These are phyloP conservation scores for Hypolimnas misippus DNA, from an alignment of 2,888 invertebrate genomes.

Conservation along the genomic window DNA sequence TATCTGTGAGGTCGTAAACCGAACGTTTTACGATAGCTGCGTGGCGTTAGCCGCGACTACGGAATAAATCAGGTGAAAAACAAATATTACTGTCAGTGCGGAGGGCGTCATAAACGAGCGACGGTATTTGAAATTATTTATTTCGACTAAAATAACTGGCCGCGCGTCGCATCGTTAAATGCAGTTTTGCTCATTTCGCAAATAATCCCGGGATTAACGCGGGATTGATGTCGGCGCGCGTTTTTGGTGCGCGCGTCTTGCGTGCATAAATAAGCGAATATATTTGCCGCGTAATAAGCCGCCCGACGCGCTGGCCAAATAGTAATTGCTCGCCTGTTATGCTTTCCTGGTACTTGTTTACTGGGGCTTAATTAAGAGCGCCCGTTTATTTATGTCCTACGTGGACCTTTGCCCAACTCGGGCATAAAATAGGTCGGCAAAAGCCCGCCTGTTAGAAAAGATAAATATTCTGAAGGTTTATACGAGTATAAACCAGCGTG, in stretches of 20 bases:
- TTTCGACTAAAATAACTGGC: conserved; percentile 61
- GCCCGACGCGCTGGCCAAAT: conserved; percentile 52
- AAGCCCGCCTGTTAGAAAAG: conserved; percentile 49
- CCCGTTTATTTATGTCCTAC: conserved; percentile 42
- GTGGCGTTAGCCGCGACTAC: conserved; percentile 53
- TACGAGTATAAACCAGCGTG: conserved; percentile 3
- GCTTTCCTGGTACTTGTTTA: conserved; percentile 57
- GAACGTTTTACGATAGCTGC: conserved; percentile 60
- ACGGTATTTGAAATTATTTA: conserved; percentile 60
- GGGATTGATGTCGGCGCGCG: conserved; percentile 65
- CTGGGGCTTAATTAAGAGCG: conserved; percentile 57
- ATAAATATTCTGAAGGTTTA: conserved; percentile 34
- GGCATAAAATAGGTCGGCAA: conserved; percentile 41
- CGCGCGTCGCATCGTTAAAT: conserved; percentile 62
- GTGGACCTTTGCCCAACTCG: conserved; percentile 35
- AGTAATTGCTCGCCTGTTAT: conserved; percentile 58
- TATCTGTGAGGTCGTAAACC: conserved; percentile 58
- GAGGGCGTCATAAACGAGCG: conserved; percentile 68
- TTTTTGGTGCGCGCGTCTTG: conserved; percentile 63
- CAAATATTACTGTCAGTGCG: conserved; percentile 71
- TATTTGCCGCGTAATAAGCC: conserved; percentile 50
- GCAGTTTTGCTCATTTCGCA: conserved; percentile 70
- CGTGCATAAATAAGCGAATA: conserved; percentile 65
- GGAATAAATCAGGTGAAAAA: conserved; percentile 71
- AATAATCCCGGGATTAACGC: conserved; percentile 70